Evolutionary conservation across 2,113 vertebrate species (phyloP), one percentile per base, ranked within the genome.

Genomic region (Crotophaga sulcirostris): DNA sequence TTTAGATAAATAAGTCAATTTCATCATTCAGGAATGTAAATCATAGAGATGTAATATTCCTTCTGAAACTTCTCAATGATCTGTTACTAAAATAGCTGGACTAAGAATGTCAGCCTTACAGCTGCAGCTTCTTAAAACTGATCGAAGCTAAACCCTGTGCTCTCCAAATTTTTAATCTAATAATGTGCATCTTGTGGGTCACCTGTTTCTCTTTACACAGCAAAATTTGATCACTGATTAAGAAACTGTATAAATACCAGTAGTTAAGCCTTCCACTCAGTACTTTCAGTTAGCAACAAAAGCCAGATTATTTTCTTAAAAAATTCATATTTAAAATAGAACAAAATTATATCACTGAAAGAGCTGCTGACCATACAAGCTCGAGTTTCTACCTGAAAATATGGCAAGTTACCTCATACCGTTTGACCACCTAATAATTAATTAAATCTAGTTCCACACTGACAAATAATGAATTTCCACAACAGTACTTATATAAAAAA

Each of bases 61-160:
- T 78, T 94, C 84, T 91, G 69, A 87, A 95, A 75, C 66, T 94
- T 75, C 69, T 87, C 92, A 89, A 94, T 82, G 77, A 95, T 87
- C 77, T 33, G 80, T 95, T 94, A 89, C 94, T 76, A 93, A 96
- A 97, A 94, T 69, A 95, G 40, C 5, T 17, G 68, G 44, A 87
- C 76, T 74, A 87, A 93, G 91, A 92, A 92, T 93, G 76, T 51
- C 73, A 94, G 60, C 19, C 49, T 56, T 94, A 92, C 87, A 96
- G 90, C 94, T 97, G 95, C 91, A 96, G 8, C 64, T 94, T 93
- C 83, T 81, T 70, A 89, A 87, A 94, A 95, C 5, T 75, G 60
- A 92, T 75, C 69, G 72, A 47, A 89, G 14, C 23, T 74, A 67
- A 90, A 82, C 34, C 7, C 3, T 79, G 18, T 44, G 13, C 33